Conservation (phyloP, 2,797 vertebrate species). For the Emys orbicularis region DNA sequence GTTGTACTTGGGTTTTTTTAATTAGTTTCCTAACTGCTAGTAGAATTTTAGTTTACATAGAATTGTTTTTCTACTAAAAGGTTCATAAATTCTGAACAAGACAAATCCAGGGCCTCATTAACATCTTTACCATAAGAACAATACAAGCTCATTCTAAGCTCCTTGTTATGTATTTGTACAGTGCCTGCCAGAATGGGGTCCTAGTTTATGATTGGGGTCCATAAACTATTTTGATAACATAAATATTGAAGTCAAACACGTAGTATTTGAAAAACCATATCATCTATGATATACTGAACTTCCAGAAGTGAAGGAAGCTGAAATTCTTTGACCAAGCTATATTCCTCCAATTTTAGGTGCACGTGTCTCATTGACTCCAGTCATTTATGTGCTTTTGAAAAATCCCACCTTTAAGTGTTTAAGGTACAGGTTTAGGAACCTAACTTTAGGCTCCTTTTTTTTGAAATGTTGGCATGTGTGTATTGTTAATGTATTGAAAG, state of each 20-base stretch:
- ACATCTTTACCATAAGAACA: slow-evolving; percentile 33
- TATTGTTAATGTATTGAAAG: background rate
- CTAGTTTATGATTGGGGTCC: background rate
- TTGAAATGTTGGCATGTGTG: background rate
- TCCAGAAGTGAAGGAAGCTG: background rate
- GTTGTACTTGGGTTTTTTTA: background rate
- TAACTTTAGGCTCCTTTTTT: background rate
- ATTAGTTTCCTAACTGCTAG: background rate
- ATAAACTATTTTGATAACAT: rapidly evolving
- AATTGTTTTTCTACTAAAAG: background rate
- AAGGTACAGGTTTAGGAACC: no score
- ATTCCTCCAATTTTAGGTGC: slow-evolving; percentile 25
- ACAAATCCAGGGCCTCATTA: background rate
- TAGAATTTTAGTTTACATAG: background rate
- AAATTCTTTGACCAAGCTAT: background rate
- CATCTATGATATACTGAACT: background rate
- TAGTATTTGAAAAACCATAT: rapidly evolving
- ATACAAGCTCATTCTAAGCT: slow-evolving; percentile 24
- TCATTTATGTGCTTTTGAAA: background rate
- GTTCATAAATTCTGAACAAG: background rate
- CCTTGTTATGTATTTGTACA: slow-evolving; percentile 30
- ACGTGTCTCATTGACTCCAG: background rate
- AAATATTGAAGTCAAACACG: background rate
- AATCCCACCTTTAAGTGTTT: background rate
- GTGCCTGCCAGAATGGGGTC: background rate